These are phyloP conservation scores for Excalfactoria chinensis DNA, from an alignment of 2,113 vertebrate genomes.

Conservation along the genomic window DNA sequence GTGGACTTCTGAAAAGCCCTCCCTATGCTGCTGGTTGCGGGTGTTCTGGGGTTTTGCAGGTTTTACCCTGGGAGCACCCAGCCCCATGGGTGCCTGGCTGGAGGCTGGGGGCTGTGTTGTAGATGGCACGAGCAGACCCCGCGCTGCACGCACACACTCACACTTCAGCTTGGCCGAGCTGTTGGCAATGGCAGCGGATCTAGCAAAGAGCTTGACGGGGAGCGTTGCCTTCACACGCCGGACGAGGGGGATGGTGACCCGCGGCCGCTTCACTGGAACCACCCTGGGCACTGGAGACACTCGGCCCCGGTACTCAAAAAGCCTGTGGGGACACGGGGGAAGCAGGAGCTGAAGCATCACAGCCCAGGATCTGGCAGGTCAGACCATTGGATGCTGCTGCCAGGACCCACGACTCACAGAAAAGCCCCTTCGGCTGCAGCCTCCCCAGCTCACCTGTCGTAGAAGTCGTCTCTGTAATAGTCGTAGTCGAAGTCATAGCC, in stretches of 20 bases:
- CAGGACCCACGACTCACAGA: neutral
- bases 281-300: conserved; percentile 86
- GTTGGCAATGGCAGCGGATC: conserved; percentile 80
- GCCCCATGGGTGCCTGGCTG: no score
- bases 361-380: rapidly evolving
- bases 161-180: conserved; percentile 85
- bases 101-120: neutral
- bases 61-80: neutral
- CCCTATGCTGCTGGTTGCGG: rapidly evolving
- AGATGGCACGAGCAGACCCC: neutral
- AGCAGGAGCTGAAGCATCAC: neutral
- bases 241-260: conserved; percentile 88
- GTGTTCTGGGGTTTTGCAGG: rapidly evolving
- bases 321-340: conserved; percentile 68
- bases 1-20: neutral
- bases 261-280: conserved; percentile 87
- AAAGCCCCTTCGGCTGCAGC: rapidly evolving
- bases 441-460: conserved; percentile 84
- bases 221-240: conserved; percentile 88
- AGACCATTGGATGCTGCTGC: rapidly evolving
- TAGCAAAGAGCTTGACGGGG: conserved; percentile 87
- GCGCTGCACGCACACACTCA: conserved; percentile 62
- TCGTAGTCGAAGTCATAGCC: conserved; percentile 91
- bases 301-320: conserved; percentile 88
- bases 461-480: conserved; percentile 91